These are phyloP conservation scores for Glossophaga mutica DNA, from an alignment of 2,797 vertebrate genomes.

Conservation along the genomic window DNA sequence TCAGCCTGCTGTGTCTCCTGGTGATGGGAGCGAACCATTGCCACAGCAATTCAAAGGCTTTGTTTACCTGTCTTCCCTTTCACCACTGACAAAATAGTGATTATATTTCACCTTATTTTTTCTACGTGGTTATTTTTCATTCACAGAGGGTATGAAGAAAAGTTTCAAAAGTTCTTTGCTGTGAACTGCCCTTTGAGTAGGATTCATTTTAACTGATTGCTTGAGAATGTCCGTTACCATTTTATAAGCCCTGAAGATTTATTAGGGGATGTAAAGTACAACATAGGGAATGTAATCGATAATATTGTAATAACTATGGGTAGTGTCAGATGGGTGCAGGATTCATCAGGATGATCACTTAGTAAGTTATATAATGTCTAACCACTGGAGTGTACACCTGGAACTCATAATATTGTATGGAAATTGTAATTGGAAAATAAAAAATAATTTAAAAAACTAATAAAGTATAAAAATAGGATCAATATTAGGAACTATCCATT, in stretches of 20 bases:
- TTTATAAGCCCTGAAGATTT: neutral
- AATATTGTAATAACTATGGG: neutral
- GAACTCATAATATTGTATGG: neutral
- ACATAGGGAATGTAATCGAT: neutral
- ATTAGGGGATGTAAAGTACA: neutral
- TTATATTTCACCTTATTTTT: neutral
- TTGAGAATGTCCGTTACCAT: neutral
- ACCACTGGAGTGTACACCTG: neutral
- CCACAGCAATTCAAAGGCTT: neutral
- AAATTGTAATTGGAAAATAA: neutral
- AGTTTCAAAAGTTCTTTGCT: neutral
- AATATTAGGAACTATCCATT: neutral
- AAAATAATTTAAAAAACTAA: neutral
- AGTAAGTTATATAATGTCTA: neutral
- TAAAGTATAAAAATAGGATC: neutral
- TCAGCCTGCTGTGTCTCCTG: rapidly evolving
- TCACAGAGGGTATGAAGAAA: neutral
- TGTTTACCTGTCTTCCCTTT: neutral
- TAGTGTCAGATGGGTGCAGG: neutral
- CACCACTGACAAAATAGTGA: neutral
- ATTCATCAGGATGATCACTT: neutral
- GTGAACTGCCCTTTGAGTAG: neutral
- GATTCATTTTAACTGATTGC: neutral
- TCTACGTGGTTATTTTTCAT: neutral
- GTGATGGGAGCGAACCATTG: neutral